Evolutionary conservation across 1,140 invertebrate species (phyloP).

Genomic region (Eurytemora carolleeae): DNA sequence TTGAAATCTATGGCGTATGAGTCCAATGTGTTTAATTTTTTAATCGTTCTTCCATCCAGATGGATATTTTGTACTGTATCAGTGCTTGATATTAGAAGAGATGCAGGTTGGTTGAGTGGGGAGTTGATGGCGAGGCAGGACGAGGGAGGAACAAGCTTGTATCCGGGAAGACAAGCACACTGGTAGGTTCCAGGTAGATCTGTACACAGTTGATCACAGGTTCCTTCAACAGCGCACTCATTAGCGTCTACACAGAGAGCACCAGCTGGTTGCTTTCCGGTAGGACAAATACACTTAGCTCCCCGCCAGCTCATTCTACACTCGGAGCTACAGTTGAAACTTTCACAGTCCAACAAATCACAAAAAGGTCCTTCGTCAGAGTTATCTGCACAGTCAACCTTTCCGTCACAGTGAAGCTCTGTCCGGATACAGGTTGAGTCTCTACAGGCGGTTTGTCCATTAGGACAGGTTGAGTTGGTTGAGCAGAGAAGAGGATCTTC

Average conservation of each 20-base stretch:
- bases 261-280: conserved; percentile 43
- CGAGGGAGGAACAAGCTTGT: conserved; percentile 31
- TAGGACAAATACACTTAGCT: conserved; percentile 47
- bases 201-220: conserved; percentile 55
- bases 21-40: background rate
- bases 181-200: conserved; percentile 46
- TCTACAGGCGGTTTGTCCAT: background rate
- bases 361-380: conserved; percentile 21
- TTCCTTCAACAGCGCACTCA: conserved; percentile 44
- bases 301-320: conserved; percentile 43
- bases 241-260: conserved; percentile 39
- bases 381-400: conserved; percentile 28
- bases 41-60: background rate
- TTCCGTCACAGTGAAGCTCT: conserved; percentile 13
- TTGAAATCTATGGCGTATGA: conserved; percentile 2
- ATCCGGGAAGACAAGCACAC: conserved; percentile 55
- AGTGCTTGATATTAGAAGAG: conserved; percentile 2
- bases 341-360: conserved; percentile 25
- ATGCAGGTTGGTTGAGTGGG: background rate
- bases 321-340: conserved; percentile 39
- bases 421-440: conserved; percentile 16
- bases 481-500: conserved; percentile 38
- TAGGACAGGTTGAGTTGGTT: background rate
- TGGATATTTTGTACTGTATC: background rate
- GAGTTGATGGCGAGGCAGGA: conserved; percentile 45